phyloP scores from a whole-genome alignment of 2,113 vertebrate species.

The Halichoerus grypus region DNA sequence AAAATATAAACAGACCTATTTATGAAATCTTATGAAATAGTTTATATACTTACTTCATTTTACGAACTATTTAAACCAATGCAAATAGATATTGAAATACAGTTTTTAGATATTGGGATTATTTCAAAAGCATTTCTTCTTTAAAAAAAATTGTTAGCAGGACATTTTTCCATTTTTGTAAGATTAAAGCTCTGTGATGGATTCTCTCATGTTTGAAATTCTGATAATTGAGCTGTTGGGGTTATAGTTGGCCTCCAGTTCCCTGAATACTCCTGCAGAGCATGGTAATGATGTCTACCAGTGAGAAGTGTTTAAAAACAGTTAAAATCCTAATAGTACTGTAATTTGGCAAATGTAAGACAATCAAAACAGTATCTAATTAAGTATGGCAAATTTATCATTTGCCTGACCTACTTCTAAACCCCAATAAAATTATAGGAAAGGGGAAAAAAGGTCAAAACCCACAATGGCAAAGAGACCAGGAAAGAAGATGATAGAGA shows the following conservation, averaged over 20 bases:
- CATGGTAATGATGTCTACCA: neutral
- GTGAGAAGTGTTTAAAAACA: neutral
- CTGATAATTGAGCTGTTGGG: neutral
- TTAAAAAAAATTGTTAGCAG: neutral
- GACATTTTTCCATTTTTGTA: neutral
- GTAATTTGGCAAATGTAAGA: neutral
- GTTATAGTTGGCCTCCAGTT: neutral
- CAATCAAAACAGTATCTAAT: neutral
- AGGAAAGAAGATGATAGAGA: neutral
- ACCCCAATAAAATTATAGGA: neutral
- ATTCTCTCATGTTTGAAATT: constrained; percentile 1
- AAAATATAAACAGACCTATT: neutral
- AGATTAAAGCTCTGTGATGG: neutral
- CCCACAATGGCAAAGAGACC: neutral
- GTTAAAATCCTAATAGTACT: neutral
- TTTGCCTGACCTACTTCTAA: neutral
- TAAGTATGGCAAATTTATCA: neutral
- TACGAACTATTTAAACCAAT: neutral
- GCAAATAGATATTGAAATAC: neutral
- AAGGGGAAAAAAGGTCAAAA: neutral
- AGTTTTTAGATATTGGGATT: neutral
- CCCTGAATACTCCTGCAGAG: neutral
- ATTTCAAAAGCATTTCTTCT: neutral
- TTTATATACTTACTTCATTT: neutral
- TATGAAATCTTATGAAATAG: constrained; percentile 18